phyloP scores from a whole-genome alignment of 2,888 invertebrate species.

The Axea sp. region DNA sequence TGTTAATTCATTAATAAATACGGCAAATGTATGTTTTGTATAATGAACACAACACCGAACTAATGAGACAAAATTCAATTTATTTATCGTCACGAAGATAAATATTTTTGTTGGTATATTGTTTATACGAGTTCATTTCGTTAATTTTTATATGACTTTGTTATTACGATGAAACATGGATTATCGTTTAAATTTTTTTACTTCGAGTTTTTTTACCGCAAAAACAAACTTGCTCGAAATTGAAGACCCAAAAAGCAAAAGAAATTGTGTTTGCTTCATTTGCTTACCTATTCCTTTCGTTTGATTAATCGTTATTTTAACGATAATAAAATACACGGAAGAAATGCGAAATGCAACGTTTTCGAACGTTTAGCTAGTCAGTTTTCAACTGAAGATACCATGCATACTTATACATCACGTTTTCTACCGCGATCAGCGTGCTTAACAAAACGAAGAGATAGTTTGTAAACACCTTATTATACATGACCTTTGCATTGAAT shows the following conservation, averaged over 20 bases:
- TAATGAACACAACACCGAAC: no score
- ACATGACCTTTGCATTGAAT: slow-evolving; percentile 42
- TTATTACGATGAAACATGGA: no score
- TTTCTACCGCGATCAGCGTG: slow-evolving; percentile 23
- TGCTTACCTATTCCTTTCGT: slow-evolving; percentile 37
- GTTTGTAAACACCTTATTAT: slow-evolving; percentile 54
- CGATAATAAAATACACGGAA: slow-evolving; percentile 37
- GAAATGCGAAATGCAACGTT: slow-evolving; percentile 11
- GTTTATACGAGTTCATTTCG: no score
- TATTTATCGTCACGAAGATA: no score
- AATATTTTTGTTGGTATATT: no score
- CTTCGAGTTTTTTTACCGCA: no score
- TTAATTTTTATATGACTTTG: no score
- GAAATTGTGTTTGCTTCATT: slow-evolving; percentile 27
- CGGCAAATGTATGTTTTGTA: no score
- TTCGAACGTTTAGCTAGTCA: slow-evolving; percentile 5
- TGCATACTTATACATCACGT: slow-evolving; percentile 34
- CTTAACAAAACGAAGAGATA: slow-evolving; percentile 30
- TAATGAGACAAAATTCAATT: no score
- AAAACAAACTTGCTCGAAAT: no score
- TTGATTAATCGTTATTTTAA: slow-evolving; percentile 16
- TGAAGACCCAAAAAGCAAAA: slow-evolving; percentile 8
- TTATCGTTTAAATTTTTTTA: no score
- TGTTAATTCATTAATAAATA: no score
- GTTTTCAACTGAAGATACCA: slow-evolving; percentile 20